Conservation (phyloP, 2,797 vertebrate species). For the Crenuchus spilurus region DNA sequence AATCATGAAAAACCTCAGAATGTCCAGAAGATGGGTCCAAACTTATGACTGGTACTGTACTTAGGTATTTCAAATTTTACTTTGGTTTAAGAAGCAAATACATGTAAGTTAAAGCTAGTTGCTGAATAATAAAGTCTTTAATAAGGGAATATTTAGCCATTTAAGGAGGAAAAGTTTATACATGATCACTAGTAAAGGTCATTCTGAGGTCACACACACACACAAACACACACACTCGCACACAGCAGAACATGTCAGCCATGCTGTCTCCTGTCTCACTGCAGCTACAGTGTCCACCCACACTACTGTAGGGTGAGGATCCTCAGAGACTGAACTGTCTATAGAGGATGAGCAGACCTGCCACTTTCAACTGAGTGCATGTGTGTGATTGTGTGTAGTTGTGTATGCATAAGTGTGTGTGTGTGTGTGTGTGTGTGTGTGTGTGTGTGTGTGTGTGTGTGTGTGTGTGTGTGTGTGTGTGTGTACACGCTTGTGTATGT, state of each 20-base stretch:
- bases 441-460: slow-evolving; percentile 31
- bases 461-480: slow-evolving; percentile 25
- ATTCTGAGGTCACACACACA: neutral
- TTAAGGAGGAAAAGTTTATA: slow-evolving; percentile 4
- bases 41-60: too few relatives aligned
- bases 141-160: too few relatives aligned
- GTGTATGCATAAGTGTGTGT: slow-evolving; percentile 28
- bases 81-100: too few relatives aligned
- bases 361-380: slow-evolving; percentile 59
- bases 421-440: slow-evolving; percentile 24
- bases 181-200: neutral
- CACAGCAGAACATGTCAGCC: neutral
- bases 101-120: too few relatives aligned
- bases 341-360: slow-evolving; percentile 59
- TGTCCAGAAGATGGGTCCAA: too few relatives aligned
- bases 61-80: too few relatives aligned
- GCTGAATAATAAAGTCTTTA: too few relatives aligned
- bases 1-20: too few relatives aligned
- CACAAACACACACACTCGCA: neutral
- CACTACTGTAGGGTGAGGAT: slow-evolving; percentile 2
- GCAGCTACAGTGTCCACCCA: neutral
- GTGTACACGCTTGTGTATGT: slow-evolving; percentile 4
- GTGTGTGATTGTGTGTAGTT: slow-evolving; percentile 10
- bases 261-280: neutral
- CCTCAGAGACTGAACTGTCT: slow-evolving; percentile 2